These are phyloP conservation scores for Chondrilla cf. caribensis DNA, from an alignment of 37 sponge, comb jelly and placozoan species.

Conservation along the genomic window DNA sequence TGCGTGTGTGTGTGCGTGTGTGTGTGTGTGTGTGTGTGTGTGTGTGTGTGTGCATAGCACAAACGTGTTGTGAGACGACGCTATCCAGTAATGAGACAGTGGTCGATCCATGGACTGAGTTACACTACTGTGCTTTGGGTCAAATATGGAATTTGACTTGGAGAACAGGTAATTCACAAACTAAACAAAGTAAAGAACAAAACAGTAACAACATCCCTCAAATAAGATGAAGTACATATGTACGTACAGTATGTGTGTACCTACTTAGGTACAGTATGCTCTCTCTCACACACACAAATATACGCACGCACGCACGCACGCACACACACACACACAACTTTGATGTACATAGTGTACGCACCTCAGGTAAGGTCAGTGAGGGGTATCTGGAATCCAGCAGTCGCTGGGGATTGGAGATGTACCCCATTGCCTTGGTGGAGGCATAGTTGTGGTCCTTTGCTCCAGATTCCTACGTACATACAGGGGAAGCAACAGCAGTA, in stretches of 20 bases:
- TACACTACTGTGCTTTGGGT: conserved; percentile 50
- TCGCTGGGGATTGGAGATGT: conserved; percentile 24
- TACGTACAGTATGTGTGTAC: no score
- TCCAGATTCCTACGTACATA: conserved; percentile 23
- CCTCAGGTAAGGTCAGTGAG: conserved; percentile 61
- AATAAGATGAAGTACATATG: not conserved
- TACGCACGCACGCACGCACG: conserved; percentile 14
- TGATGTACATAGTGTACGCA: not conserved
- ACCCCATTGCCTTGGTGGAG: conserved; percentile 49
- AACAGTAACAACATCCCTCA: not conserved
- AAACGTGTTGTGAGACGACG: conserved; percentile 96
- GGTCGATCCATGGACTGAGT: conserved; percentile 90
- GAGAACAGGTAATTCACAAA: conserved; percentile 94
- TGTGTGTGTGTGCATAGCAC: not conserved
- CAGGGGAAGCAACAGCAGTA: no score
- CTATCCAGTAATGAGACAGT: conserved; percentile 96
- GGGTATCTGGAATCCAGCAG: conserved; percentile 53
- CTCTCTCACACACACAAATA: no score
- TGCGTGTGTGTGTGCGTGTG: not conserved
- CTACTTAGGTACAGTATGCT: no score
- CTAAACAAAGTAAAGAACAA: conserved; percentile 30
- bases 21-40: no score
- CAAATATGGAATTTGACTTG: conserved; percentile 70
- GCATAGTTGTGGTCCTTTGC: conserved; percentile 49
- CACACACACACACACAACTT: conserved; percentile 19